phyloP scores from a whole-genome alignment of 64 coral and sea anemone genomes.

The Pocillopora verrucosa region DNA sequence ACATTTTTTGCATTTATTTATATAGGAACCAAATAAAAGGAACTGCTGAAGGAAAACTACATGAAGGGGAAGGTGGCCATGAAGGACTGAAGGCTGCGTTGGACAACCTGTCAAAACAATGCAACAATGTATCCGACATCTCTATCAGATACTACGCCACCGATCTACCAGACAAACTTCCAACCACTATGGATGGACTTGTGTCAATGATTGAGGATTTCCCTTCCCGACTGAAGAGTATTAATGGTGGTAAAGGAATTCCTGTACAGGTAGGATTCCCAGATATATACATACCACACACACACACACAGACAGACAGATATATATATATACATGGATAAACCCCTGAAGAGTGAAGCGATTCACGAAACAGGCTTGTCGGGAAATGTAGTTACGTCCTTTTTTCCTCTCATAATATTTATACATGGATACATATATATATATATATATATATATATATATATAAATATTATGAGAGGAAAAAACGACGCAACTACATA shows the following conservation, averaged over 20 bases:
- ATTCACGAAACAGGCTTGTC: too few relatives aligned
- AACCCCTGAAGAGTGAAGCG: too few relatives aligned
- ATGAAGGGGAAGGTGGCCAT: neutral
- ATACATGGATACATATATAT: too few relatives aligned
- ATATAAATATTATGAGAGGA: too few relatives aligned
- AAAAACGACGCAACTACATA: too few relatives aligned
- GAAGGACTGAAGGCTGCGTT: conserved; percentile 28
- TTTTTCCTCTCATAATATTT: too few relatives aligned
- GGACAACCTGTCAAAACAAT: conserved; percentile 11
- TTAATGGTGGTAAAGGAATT: conserved; percentile 21
- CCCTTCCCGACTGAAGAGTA: conserved; percentile 16
- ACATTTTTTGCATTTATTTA: neutral
- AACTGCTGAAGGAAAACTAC: neutral
- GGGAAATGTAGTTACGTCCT: too few relatives aligned
- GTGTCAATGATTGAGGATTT: conserved; percentile 28
- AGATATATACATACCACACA: too few relatives aligned
- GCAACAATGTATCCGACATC: neutral
- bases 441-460: too few relatives aligned
- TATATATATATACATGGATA: too few relatives aligned
- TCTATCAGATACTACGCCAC: conserved; percentile 40
- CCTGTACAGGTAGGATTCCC: neutral
- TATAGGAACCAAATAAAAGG: neutral
- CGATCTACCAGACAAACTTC: conserved; percentile 19
- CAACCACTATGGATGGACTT: conserved; percentile 21
- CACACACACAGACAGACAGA: too few relatives aligned